Percentiles rank a stretch among this genome's conserved stretches.
Conservation (phyloP, 2,113 vertebrate genomes). For the Cephalopterus ornatus region DNA sequence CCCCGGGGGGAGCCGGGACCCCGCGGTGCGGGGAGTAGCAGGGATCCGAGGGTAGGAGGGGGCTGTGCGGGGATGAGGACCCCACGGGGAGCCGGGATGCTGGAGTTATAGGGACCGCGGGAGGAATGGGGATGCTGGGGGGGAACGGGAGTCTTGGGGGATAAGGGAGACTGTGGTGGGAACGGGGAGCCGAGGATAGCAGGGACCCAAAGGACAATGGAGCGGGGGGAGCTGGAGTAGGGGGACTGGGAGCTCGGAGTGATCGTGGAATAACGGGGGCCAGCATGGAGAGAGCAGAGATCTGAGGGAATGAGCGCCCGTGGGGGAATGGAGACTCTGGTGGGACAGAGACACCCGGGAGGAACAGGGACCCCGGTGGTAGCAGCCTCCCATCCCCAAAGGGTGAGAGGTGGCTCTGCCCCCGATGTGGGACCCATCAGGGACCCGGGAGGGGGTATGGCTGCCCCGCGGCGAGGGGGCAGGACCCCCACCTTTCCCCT, state of each 20-base stretch:
- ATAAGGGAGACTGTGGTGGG: neutral
- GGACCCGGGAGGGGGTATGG: neutral
- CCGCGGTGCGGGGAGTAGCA: too few relatives aligned
- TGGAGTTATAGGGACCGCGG: neutral
- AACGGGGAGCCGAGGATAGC: neutral
- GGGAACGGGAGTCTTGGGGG: neutral
- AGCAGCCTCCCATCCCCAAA: neutral
- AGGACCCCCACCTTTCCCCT: neutral
- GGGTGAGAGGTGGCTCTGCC: neutral
- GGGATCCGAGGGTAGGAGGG: neutral
- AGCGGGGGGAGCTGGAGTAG: neutral
- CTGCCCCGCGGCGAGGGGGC: neutral
- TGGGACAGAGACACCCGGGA: neutral
- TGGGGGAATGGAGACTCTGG: neutral
- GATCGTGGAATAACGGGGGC: neutral
- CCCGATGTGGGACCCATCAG: neutral
- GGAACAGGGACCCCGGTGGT: neutral
- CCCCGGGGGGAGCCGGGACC: neutral
- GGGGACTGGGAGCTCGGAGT: neutral
- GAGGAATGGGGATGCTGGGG: neutral
- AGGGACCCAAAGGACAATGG: neutral
- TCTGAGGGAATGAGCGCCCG: neutral
- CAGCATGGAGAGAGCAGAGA: neutral
- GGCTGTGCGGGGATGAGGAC: neutral
- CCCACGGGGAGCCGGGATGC: neutral